These are phyloP conservation scores for Druceiella hillmani DNA, from an alignment of 2,888 invertebrate genomes.

Conservation along the genomic window DNA sequence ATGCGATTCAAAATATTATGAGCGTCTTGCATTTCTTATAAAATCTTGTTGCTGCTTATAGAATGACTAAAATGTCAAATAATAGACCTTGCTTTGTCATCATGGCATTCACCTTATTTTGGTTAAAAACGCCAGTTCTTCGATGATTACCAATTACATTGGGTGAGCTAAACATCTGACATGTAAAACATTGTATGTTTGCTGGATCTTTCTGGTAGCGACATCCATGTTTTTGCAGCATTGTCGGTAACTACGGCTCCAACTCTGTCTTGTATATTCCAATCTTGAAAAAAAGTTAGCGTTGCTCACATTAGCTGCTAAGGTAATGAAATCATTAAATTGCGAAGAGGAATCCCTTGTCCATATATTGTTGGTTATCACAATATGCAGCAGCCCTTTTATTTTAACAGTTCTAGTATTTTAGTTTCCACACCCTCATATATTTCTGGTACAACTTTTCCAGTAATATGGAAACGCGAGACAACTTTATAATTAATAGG, in stretches of 20 bases:
- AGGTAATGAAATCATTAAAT: not conserved
- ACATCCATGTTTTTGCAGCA: not conserved
- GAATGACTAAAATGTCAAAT: too few relatives aligned
- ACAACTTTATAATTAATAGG: not conserved
- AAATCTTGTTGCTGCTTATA: not conserved
- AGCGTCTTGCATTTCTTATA: not conserved
- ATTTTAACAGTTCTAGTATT: not conserved
- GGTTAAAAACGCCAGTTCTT: not conserved
- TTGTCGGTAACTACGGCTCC: not conserved
- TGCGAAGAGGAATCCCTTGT: not conserved
- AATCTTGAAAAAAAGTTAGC: not conserved
- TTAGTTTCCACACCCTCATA: not conserved
- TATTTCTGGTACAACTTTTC: not conserved
- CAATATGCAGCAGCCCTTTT: too few relatives aligned
- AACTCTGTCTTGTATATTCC: not conserved
- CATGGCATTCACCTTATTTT: not conserved
- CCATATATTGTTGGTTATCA: not conserved
- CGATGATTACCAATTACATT: not conserved
- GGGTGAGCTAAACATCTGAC: not conserved
- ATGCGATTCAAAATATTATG: too few relatives aligned
- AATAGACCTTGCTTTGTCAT: constrained; percentile 1
- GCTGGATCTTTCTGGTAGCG: too few relatives aligned
- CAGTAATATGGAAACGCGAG: not conserved
- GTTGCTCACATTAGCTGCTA: not conserved
- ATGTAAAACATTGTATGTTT: not conserved